A percentile compares a stretch with the other conserved stretches of the same genome.
Evolutionary conservation across 1,140 invertebrate genomes (phyloP).

Genomic region (Aplysia californica): DNA sequence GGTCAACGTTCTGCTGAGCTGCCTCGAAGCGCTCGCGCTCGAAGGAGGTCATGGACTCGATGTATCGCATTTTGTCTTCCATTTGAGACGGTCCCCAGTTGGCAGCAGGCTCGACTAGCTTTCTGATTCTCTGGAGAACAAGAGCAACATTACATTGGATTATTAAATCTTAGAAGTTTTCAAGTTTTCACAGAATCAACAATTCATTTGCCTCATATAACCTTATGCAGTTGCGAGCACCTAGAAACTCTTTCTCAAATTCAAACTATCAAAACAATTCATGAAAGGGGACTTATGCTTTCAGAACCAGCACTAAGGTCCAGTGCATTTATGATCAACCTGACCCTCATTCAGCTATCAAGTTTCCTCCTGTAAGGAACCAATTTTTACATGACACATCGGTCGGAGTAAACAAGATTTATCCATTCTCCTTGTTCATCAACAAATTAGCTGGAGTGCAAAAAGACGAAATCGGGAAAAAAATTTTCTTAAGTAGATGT

Average conservation of each 20-base stretch:
- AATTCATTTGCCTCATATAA: background rate
- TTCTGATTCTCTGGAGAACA: constrained; percentile 39
- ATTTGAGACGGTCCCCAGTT: constrained; percentile 46
- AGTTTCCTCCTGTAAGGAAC: too few species aligned
- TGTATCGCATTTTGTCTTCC: constrained; percentile 36
- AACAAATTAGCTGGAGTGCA: too few species aligned
- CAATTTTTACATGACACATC: too few species aligned
- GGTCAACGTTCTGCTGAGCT: background rate
- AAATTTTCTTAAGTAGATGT: too few species aligned
- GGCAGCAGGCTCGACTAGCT: constrained; percentile 35
- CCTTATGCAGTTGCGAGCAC: background rate
- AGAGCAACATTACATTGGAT: background rate
- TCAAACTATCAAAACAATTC: background rate
- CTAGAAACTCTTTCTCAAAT: background rate
- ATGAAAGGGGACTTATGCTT: background rate
- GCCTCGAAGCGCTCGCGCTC: background rate
- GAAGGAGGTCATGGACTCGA: constrained; percentile 21
- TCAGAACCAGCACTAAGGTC: background rate
- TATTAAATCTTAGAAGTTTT: too few species aligned
- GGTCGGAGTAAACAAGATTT: too few species aligned
- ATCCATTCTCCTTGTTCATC: too few species aligned
- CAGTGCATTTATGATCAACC: too few species aligned
- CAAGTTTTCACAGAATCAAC: background rate
- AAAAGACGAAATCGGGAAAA: too few species aligned
- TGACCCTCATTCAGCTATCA: too few species aligned